Conservation (phyloP, 2,797 vertebrate species). For the Pangasius mekongensis region DNA sequence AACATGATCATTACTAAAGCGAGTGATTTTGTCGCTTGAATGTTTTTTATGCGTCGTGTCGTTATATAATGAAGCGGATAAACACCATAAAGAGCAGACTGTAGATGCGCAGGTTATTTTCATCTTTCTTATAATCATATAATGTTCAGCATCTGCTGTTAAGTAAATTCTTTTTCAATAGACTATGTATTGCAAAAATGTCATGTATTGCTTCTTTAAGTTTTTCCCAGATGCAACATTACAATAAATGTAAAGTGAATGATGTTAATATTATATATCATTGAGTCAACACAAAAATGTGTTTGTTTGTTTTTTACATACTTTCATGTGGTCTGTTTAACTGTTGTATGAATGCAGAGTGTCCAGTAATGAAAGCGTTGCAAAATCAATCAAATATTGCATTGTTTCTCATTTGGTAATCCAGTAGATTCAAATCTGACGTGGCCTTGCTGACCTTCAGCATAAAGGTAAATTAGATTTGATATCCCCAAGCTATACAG, state of each 20-base stretch:
- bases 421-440: background rate
- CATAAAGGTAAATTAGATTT: too few relatives aligned
- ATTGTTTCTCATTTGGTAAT: constrained; percentile 44
- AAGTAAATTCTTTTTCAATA: background rate
- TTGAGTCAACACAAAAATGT: background rate
- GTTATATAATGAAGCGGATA: background rate
- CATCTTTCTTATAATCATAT: background rate
- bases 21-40: too few relatives aligned
- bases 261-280: background rate
- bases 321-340: background rate
- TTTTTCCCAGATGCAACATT: background rate
- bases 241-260: background rate
- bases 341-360: constrained; percentile 18
- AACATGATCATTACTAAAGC: constrained; percentile 2
- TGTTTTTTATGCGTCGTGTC: background rate
- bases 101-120: background rate
- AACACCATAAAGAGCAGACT: background rate
- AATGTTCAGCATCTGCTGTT: background rate
- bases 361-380: constrained; percentile 39
- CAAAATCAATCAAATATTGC: constrained; percentile 34
- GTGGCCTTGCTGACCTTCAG: background rate
- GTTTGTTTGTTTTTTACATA: background rate
- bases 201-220: background rate
- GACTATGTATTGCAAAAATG: background rate
- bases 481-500: background rate